Conservation (phyloP, 2,888 invertebrate species). For the Allygus modestus region DNA sequence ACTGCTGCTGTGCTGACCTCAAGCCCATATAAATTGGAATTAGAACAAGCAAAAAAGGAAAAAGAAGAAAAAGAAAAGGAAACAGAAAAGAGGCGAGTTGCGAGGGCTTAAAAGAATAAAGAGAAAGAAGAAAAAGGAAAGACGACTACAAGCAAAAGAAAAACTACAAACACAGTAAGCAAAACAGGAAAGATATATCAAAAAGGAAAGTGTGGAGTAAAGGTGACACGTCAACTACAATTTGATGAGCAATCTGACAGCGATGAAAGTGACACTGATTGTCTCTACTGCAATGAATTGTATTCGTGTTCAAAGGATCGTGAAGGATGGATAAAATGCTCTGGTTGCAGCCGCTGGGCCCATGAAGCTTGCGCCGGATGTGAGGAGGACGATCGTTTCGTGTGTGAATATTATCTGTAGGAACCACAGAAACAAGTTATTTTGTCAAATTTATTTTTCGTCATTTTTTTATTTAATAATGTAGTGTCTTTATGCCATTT, state of each 20-base stretch:
- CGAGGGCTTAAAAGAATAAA: constrained; percentile 6
- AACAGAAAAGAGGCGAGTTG: background rate
- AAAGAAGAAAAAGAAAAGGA: constrained; percentile 6
- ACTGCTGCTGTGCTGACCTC: constrained; percentile 24
- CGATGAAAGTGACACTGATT: constrained; percentile 46
- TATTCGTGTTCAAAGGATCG: constrained; percentile 53
- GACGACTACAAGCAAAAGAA: constrained; percentile 25
- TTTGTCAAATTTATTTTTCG: constrained; percentile 28
- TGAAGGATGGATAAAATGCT: constrained; percentile 59
- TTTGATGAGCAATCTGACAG: constrained; percentile 50
- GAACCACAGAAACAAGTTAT: constrained; percentile 39
- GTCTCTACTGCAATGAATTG: constrained; percentile 50
- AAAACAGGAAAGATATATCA: constrained; percentile 6
- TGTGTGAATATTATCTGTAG: constrained; percentile 44
- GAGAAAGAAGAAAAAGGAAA: constrained; percentile 39
- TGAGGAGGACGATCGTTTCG: constrained; percentile 46
- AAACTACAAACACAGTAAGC: constrained; percentile 33
- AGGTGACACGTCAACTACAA: constrained; percentile 43
- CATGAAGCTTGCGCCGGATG: constrained; percentile 59
- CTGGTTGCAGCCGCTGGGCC: constrained; percentile 53
- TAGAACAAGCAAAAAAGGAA: constrained; percentile 13
- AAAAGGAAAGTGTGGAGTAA: constrained; percentile 37
- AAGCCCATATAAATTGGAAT: constrained; percentile 7
- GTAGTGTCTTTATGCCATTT: constrained; percentile 11
- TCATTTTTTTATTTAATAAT: constrained; percentile 25